These are phyloP conservation scores for Drosophila bunnanda DNA, from an alignment of 2,888 invertebrate genomes.

Conservation along the genomic window DNA sequence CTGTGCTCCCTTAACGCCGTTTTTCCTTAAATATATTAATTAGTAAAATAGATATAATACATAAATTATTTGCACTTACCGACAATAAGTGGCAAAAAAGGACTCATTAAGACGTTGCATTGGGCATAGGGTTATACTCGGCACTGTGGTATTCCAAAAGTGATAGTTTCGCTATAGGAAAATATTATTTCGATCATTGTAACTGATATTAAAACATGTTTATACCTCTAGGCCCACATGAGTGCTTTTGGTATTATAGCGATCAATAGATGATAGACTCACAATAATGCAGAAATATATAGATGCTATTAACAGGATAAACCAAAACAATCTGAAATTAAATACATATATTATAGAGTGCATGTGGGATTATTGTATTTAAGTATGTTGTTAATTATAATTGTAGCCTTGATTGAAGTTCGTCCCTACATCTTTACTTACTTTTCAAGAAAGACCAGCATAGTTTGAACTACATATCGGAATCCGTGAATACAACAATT, in stretches of 20 bases:
- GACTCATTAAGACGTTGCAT: constrained; percentile 74
- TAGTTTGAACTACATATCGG: constrained; percentile 69
- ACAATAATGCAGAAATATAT: constrained; percentile 77
- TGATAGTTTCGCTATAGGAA: constrained; percentile 73
- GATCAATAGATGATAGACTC: constrained; percentile 80
- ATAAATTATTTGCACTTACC: constrained; percentile 53
- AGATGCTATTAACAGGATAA: constrained; percentile 70
- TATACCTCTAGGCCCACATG: constrained; percentile 81
- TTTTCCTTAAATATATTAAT: constrained; percentile 13
- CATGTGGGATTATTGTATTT: too few species aligned
- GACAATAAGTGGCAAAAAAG: constrained; percentile 72
- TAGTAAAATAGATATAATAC: not conserved
- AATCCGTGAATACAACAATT: constrained; percentile 83
- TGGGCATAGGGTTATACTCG: constrained; percentile 83
- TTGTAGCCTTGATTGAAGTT: too few species aligned
- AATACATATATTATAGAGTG: not conserved
- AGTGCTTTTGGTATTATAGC: constrained; percentile 82
- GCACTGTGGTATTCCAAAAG: constrained; percentile 83
- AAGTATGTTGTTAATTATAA: too few species aligned
- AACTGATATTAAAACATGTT: not conserved
- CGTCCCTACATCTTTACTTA: constrained; percentile 39
- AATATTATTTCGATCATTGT: not conserved
- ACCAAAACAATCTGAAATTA: constrained; percentile 74
- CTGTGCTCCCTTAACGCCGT: constrained; percentile 40
- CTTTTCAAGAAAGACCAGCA: constrained; percentile 74